Percentiles rank a stretch among this genome's conserved stretches.
These are phyloP conservation scores for Aspidapion aeneum DNA, from an alignment of 2,888 invertebrate genomes.

Conservation along the genomic window DNA sequence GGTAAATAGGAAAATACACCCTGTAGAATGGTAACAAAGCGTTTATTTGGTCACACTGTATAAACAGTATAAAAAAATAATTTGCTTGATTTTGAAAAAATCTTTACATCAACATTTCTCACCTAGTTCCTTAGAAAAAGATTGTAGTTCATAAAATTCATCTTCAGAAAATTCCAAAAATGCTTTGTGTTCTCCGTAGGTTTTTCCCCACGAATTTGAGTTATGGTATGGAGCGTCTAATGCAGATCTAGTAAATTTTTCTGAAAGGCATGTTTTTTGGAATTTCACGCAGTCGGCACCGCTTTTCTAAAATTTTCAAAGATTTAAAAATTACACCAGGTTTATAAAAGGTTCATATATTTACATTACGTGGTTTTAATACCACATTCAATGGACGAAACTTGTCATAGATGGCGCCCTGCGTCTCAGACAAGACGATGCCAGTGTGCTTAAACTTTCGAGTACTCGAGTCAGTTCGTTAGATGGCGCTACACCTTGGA, in stretches of 20 bases:
- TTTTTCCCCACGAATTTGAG: constrained; percentile 70
- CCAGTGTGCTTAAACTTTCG: too few relatives aligned
- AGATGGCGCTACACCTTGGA: too few relatives aligned
- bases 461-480: too few relatives aligned
- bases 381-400: too few relatives aligned
- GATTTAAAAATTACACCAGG: neutral
- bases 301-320: constrained; percentile 53
- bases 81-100: too few relatives aligned
- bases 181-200: constrained; percentile 76
- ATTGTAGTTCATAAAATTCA: constrained; percentile 56
- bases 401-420: too few relatives aligned
- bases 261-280: constrained; percentile 70
- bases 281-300: constrained; percentile 83
- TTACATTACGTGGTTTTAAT: neutral
- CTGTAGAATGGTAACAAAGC: too few relatives aligned
- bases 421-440: too few relatives aligned
- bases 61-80: too few relatives aligned
- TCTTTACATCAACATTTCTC: too few relatives aligned
- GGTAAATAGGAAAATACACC: too few relatives aligned
- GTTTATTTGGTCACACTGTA: too few relatives aligned
- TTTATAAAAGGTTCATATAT: neutral
- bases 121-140: constrained; percentile 58
- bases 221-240: constrained; percentile 60
- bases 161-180: constrained; percentile 67
- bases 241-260: constrained; percentile 69